Conservation (phyloP, 1,140 invertebrate species). For the Copidosoma floridanum region DNA sequence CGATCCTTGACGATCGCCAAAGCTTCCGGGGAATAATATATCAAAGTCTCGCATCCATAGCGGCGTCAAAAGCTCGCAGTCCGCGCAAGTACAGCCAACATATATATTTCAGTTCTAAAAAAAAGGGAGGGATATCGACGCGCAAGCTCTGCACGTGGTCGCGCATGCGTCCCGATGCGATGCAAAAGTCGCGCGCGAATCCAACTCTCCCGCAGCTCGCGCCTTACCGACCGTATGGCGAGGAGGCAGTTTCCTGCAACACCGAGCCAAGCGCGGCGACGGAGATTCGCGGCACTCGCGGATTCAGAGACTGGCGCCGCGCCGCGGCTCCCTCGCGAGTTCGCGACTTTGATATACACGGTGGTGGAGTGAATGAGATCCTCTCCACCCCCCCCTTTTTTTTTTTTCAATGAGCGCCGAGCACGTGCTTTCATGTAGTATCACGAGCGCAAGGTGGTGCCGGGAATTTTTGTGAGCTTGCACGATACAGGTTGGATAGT, state of each 20-base stretch:
- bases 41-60: too few relatives aligned
- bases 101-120: too few relatives aligned
- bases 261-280: conserved; percentile 43
- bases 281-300: conserved; percentile 30
- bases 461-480: too few relatives aligned
- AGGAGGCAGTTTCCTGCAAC: conserved; percentile 40
- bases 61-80: too few relatives aligned
- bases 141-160: too few relatives aligned
- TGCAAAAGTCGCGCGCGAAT: background rate
- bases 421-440: conserved; percentile 1
- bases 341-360: background rate
- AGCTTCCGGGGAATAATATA: too few relatives aligned
- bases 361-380: background rate
- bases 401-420: background rate
- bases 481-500: too few relatives aligned
- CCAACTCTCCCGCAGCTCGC: conserved; percentile 17
- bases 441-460: too few relatives aligned
- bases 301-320: conserved; percentile 48
- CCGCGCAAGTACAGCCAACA: too few relatives aligned
- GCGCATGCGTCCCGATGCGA: background rate
- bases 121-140: too few relatives aligned
- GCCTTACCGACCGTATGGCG: conserved; percentile 30
- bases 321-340: conserved; percentile 15
- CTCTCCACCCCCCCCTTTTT: too few relatives aligned
- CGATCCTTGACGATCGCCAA: too few relatives aligned